Evolutionary conservation across 2,113 vertebrate genomes (phyloP).

Genomic region (Calypte anna): DNA sequence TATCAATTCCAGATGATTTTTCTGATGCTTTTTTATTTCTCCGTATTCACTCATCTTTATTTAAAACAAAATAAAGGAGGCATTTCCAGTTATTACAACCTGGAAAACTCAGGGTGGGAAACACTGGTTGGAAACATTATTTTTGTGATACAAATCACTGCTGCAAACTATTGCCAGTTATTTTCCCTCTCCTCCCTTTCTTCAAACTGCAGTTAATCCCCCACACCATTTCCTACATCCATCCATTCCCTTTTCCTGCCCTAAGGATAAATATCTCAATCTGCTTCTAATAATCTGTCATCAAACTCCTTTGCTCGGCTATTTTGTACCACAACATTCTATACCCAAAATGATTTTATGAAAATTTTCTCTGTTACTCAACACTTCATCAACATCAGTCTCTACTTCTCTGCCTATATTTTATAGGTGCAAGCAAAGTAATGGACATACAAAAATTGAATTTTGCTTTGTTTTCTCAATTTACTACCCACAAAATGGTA

Average conservation of each 20-base stretch:
- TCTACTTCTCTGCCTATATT: background rate
- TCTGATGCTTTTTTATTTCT: background rate
- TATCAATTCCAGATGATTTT: background rate
- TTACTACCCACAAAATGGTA: background rate
- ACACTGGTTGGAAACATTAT: background rate
- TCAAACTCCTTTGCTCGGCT: background rate
- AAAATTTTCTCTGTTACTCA: background rate
- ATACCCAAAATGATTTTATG: background rate
- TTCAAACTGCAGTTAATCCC: conserved; percentile 23
- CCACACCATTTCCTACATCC: background rate
- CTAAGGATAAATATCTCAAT: conserved; percentile 23
- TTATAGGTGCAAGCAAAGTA: background rate
- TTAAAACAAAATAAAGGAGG: background rate
- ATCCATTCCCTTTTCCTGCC: background rate
- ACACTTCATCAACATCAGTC: background rate
- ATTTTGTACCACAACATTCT: background rate
- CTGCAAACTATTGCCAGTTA: background rate
- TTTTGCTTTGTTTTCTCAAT: background rate
- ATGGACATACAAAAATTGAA: background rate
- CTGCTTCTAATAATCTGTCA: background rate
- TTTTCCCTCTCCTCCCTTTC: background rate
- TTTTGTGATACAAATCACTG: background rate
- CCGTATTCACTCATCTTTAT: background rate
- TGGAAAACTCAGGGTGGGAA: background rate
- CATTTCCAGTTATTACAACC: background rate